Evolutionary conservation across 2,113 vertebrate genomes (phyloP), one percentile per base, ranked within the genome.

Genomic region (Dissostichus mawsoni): DNA sequence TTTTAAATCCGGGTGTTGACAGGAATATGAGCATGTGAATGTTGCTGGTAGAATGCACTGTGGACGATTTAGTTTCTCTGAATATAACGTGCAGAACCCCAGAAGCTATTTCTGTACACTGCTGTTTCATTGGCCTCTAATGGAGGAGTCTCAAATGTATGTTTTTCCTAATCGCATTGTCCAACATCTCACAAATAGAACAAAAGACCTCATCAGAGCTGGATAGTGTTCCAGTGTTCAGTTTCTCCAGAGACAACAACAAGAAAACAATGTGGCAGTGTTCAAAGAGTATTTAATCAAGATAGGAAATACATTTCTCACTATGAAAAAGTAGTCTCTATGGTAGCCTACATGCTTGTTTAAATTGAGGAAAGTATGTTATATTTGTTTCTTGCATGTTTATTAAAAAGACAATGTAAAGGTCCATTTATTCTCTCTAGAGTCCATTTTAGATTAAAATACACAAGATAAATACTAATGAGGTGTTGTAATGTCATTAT

Each of bases 151-250:
- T 25, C 25, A 25, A 25, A 25, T 25, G 25, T 25, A 25, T 25
- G 25, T 25, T 25, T 25, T 25, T 25, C 25, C 25, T 25, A 25
- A 25, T 25, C 59, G 58, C 55, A 41, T 52, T 70, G 64, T 81
- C 61, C 74, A 70, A 64, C 69, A 78, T 74, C 53, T 71, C 55
- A 81, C 53, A 84, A 81, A 82, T 79, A 67, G 50, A 86, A 82
- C 80, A 82, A 82, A 86, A 67, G 44, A 78, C 66, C 78, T 75
- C 7, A 69, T 81, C 59, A 50, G 47, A 47, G 58, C 29, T 9
- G 58, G 59, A 36, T 20, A 9, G 3, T 20, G 59, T 81, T 81
- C 59, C 69, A 83, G 11, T 50, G 52, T 44, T 67, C 51, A 16
- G 51, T 33, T 77, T 67, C 55, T 66, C 59, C 41, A n/a, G 62